A percentile compares a stretch with the other conserved stretches of the same genome.
phyloP scores from a whole-genome alignment of 2,797 vertebrate genomes.

The Siniperca scherzeri region DNA sequence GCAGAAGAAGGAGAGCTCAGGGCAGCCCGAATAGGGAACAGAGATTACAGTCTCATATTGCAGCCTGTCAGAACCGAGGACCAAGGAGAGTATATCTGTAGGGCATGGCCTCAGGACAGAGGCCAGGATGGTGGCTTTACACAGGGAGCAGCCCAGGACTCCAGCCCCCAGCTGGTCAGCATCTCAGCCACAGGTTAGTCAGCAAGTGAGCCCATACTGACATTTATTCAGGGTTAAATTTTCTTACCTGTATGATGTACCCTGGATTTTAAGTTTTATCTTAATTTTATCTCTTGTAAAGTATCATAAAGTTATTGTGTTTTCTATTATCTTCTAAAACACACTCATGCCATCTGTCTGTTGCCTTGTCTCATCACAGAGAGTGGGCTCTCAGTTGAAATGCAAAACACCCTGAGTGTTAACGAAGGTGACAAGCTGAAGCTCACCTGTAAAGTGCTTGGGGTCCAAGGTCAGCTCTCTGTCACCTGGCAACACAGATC shows the following conservation, averaged over 20 bases:
- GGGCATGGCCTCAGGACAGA: constrained; percentile 79
- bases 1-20: constrained; percentile 81
- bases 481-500: constrained; percentile 86
- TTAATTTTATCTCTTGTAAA: background rate
- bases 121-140: constrained; percentile 60
- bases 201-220: background rate
- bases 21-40: constrained; percentile 74
- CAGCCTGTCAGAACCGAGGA: constrained; percentile 80
- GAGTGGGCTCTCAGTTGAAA: constrained; percentile 75
- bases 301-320: background rate
- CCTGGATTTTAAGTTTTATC: background rate
- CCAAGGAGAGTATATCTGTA: constrained; percentile 86
- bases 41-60: constrained; percentile 83
- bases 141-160: constrained; percentile 70
- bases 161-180: constrained; percentile 59
- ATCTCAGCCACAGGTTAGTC: constrained; percentile 78
- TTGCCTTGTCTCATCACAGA: constrained; percentile 74
- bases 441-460: constrained; percentile 82
- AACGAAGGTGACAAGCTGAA: constrained; percentile 80
- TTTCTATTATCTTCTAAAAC: background rate
- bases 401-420: constrained; percentile 43
- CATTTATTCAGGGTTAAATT: background rate
- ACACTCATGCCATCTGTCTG: background rate
- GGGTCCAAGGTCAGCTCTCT: constrained; percentile 78
- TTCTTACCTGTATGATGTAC: background rate